phyloP scores from a whole-genome alignment of 2,797 vertebrate species.

The Nannoperca obscura region DNA sequence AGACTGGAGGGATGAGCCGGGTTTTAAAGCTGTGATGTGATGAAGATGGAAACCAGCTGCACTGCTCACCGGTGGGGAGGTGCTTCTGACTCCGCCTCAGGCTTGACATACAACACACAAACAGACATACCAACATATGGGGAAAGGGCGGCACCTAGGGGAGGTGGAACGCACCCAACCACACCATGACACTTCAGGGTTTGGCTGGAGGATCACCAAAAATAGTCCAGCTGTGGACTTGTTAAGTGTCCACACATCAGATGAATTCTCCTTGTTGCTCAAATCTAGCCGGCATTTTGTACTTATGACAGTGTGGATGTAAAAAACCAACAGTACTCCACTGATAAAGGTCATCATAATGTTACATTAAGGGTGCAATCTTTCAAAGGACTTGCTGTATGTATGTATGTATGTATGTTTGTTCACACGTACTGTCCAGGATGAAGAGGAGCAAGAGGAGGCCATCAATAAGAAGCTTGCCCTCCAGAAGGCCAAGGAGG shows the following conservation, averaged over 20 bases:
- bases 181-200: no score
- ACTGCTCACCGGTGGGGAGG: no score
- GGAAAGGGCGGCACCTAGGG: no score
- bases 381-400: not conserved
- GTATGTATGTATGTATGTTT: conserved; percentile 11
- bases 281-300: not conserved
- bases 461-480: conserved; percentile 96
- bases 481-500: conserved; percentile 96
- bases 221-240: not conserved
- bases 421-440: conserved; percentile 78
- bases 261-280: not conserved
- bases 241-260: not conserved
- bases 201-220: not conserved
- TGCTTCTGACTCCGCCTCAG: no score
- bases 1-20: no score
- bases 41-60: no score
- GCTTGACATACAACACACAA: no score
- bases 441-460: conserved; percentile 97
- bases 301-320: conserved; percentile 19
- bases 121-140: no score
- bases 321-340: not conserved
- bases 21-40: no score
- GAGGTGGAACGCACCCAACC: no score
- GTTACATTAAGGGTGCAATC: not conserved
- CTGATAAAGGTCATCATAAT: not conserved